These are phyloP conservation scores for Campylomormyrus numenius DNA, from an alignment of 2,113 vertebrate species.

Conservation along the genomic window DNA sequence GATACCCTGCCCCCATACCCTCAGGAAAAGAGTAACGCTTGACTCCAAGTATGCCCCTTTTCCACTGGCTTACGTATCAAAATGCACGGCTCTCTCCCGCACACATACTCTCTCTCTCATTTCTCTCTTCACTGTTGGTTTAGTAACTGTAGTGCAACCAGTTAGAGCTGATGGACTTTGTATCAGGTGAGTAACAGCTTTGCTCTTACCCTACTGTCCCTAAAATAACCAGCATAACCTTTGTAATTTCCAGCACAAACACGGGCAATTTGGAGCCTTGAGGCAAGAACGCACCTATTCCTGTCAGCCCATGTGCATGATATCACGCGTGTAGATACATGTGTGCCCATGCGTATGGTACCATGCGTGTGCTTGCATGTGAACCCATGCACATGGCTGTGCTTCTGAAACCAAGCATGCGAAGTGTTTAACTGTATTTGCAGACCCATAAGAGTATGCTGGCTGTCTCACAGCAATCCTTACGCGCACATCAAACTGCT, in stretches of 20 bases:
- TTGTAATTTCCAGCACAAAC: background rate
- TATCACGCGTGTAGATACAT: background rate
- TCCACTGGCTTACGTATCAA: background rate
- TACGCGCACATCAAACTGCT: background rate
- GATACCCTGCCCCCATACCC: background rate
- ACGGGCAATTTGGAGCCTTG: background rate
- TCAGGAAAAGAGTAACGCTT: background rate
- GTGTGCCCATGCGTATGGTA: background rate
- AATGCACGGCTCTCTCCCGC: background rate
- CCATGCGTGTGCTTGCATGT: background rate
- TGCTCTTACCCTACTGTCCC: conserved; percentile 20
- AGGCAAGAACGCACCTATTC: background rate
- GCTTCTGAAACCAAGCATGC: background rate
- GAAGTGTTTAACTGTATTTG: background rate
- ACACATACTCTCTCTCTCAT: background rate
- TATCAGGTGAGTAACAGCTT: background rate
- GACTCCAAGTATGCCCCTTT: background rate
- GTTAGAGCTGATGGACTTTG: background rate
- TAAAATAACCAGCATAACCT: background rate
- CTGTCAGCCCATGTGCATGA: background rate
- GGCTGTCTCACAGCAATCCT: background rate
- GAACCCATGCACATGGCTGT: background rate
- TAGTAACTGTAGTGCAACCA: background rate
- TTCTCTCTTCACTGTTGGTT: background rate
- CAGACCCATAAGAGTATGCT: background rate